Evolutionary conservation across 2,797 vertebrate species (phyloP), one percentile per base, ranked within the genome.

Genomic region (Megaceryle alcyon): DNA sequence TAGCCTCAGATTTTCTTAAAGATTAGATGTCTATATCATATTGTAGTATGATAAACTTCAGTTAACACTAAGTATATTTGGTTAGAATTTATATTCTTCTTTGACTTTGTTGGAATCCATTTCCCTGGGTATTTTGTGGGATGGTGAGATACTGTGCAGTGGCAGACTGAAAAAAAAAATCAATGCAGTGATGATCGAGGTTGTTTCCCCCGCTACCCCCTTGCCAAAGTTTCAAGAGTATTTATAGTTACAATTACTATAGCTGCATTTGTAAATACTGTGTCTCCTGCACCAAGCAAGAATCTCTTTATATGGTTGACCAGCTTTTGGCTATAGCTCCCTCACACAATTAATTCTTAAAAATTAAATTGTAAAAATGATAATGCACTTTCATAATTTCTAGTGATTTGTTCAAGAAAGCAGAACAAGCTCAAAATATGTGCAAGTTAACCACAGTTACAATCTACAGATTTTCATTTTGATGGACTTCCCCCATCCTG

Each of bases 61-160:
- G 37, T 64, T 73, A 64, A 68, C n/a, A 18, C 20, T 54, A 31
- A 51, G 8, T 65, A 2, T 44, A 33, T 71, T 82, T 60, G n/a
- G 25, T 81, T 87, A 72, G 60, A 92, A 85, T 82, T 86, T 86
- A 46, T 92, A n/a, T 83, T 75, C 35, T 71, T 65, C 75, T 70
- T 92, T 89, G 33, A 66, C 39, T 85, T 61, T 4, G 60, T 10
- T 77, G n/a, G 23, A 85, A 86, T 92, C 57, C 85, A 65, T 93
- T 91, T 91, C 14, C 11, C 69, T 81, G 31, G 70, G 10, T 82
- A 17, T 88, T 90, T 95, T 91, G 41, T 92, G 76, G 53, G 71
- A 31, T 23, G 63, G 29, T 66, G 61, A 88, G 37, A 28, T 49
- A 10, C 54, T 70, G 25, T 84, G 28, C 15, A 25, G 43, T 60